Conservation (phyloP, 2,113 vertebrate genomes). For the Corythornis vintsioides region DNA sequence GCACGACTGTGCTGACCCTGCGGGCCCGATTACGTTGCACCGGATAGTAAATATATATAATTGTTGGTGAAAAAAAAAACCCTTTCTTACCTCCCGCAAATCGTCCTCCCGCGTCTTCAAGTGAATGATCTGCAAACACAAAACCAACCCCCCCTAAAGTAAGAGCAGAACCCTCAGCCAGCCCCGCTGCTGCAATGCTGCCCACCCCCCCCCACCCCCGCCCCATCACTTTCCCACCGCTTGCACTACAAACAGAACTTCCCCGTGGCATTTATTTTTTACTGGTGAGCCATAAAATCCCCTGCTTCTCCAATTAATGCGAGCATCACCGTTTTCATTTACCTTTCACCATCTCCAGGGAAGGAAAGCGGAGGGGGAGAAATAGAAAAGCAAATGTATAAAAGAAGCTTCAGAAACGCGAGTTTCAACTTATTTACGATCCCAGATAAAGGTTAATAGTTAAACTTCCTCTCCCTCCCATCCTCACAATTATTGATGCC, state of each 20-base stretch:
- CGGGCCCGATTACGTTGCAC: background rate
- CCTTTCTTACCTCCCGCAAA: conserved; percentile 55
- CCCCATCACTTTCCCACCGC: background rate
- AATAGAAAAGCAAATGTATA: background rate
- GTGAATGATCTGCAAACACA: conserved; percentile 44
- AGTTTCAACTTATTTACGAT: conserved; percentile 36
- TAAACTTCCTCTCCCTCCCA: conserved; percentile 54
- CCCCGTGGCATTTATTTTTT: conserved; percentile 28
- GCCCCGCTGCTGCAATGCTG: background rate
- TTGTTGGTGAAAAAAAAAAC: background rate
- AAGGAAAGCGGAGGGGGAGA: background rate
- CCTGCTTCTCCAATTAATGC: background rate
- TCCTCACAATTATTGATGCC: conserved; percentile 35
- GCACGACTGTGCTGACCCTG: background rate
- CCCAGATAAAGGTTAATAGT: conserved; percentile 60
- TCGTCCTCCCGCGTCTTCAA: conserved; percentile 27
- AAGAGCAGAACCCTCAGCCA: background rate
- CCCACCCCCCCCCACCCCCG: too few species aligned
- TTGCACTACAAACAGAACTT: conserved; percentile 17
- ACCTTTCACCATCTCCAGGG: conserved; percentile 26
- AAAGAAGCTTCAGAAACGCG: background rate
- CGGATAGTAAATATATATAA: background rate
- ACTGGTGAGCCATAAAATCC: conserved; percentile 29
- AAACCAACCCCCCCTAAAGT: background rate
- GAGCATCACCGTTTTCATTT: conserved; percentile 10